Base-by-base conservation (phyloP, 2,797 vertebrate species). In the Alouatta caraya region DNA sequence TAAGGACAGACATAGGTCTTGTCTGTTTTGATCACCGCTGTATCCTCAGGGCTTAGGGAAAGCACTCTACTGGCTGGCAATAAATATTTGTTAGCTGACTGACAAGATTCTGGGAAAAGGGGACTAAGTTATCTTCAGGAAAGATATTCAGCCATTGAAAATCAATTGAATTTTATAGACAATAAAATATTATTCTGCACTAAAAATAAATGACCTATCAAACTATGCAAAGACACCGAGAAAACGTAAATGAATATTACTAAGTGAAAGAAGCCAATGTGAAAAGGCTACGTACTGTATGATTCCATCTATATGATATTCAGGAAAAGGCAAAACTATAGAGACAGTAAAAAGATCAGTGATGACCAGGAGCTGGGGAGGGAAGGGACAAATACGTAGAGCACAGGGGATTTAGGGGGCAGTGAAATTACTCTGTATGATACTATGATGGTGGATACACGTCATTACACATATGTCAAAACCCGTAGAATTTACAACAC, bases 81-180 rank as follows among this genome's bases (percentile, higher is more conserved):
- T 52, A 83, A 76, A 86, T 67, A 96, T 78, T 33, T 81, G 42
- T 78, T 89, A 90, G 88, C 78, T 28, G 19, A 91, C 78, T 33
- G 30, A 90, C 46, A 88, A 86, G 67, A 92, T 64, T 95, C 46
- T 28, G 26, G 73, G 12, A 78, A 88, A 84, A 94, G 21, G 67
- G 84, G 33, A 79, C 10, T 37, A 22, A 78, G 37, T 55, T 10
- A 67, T 37, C 44, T 90, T 67, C n/a, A 44, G 39, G 70, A 93
- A 97, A 97, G 70, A 90, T n/a, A 81, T 70, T 84, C 46, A 95
- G 90, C 37, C 88, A 90, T 44, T 84, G 75, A 84, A 97, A 96
- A 75, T 44, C 50, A 94, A 64, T 0, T 37, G 42, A 88, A 83
- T 85, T 81, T 80, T 81, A 96, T 64, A 88, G 48, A 86, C 61